Percentiles rank a stretch among this genome's conserved stretches.
Evolutionary conservation across 2,113 vertebrate species (phyloP).

Genomic region (Nothobranchius kuhntae): DNA sequence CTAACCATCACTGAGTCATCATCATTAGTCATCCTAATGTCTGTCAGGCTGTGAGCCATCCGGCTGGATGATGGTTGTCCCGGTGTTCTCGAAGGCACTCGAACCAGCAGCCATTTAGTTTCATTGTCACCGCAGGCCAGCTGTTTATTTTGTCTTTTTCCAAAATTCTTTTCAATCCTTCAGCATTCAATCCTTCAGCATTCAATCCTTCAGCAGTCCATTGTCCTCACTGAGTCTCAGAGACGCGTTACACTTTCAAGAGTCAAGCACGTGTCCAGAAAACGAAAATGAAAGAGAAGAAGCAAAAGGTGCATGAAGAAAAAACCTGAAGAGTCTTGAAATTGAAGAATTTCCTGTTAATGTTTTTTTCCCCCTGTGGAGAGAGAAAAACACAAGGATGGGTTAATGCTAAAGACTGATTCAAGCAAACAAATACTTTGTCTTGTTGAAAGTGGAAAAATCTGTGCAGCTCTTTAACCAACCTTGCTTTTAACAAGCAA

Average conservation of each 20-base stretch:
- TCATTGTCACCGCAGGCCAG: conserved; percentile 70
- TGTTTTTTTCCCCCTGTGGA: conserved; percentile 39
- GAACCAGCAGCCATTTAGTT: conserved; percentile 68
- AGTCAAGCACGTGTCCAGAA: conserved; percentile 44
- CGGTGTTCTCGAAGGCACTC: conserved; percentile 54
- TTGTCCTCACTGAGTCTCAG: conserved; percentile 34
- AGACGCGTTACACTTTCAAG: conserved; percentile 40
- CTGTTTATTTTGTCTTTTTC: conserved; percentile 47
- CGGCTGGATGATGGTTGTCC: conserved; percentile 39
- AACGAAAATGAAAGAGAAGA: neutral
- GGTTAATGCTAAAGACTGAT: neutral
- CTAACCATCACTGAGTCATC: conserved; percentile 61
- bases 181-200: conserved; percentile 17
- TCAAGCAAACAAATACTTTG: conserved; percentile 39
- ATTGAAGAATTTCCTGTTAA: conserved; percentile 48
- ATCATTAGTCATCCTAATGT: conserved; percentile 64
- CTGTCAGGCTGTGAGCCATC: conserved; percentile 61
- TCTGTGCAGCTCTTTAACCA: conserved; percentile 30
- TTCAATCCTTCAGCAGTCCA: conserved; percentile 28
- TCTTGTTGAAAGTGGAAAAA: conserved; percentile 43
- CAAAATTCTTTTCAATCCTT: conserved; percentile 13
- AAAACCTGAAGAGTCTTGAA: conserved; percentile 21
- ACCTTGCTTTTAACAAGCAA: conserved; percentile 50
- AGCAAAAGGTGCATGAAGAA: neutral
- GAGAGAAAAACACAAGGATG: conserved; percentile 45